A percentile compares a stretch with the other conserved stretches of the same genome.
Evolutionary conservation across 2,888 invertebrate genomes (phyloP).

Genomic region (Meiosimyza decipiens): DNA sequence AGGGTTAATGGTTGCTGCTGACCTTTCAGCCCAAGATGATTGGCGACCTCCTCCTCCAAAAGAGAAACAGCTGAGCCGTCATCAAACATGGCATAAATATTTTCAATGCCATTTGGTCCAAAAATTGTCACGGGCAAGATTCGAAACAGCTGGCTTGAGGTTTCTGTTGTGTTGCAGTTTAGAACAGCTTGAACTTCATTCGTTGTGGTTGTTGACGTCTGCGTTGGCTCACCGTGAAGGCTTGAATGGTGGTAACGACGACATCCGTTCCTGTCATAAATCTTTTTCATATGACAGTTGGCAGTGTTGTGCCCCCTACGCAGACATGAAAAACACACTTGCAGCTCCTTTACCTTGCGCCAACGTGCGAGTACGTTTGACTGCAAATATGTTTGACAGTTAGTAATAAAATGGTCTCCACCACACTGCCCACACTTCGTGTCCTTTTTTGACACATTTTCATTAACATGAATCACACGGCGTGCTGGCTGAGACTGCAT

Average conservation of each 20-base stretch:
- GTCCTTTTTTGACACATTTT: background rate
- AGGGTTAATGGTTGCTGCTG: conserved; percentile 34
- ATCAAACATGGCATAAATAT: conserved; percentile 37
- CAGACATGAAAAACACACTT: conserved; percentile 23
- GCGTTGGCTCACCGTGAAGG: too few relatives aligned
- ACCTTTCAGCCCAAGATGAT: conserved; percentile 35
- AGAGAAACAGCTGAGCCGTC: conserved; percentile 39
- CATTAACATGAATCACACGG: background rate
- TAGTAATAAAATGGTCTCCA: background rate
- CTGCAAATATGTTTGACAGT: background rate
- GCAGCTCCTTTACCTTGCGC: background rate
- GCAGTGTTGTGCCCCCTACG: conserved; percentile 1
- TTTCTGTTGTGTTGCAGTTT: background rate
- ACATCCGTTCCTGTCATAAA: conserved; percentile 7
- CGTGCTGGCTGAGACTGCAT: background rate
- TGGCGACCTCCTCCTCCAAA: conserved; percentile 29
- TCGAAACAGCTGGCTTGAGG: conserved; percentile 27
- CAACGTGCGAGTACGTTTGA: conserved; percentile 7
- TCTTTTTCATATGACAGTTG: conserved; percentile 8
- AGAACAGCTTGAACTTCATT: background rate
- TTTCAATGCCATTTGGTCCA: conserved; percentile 16
- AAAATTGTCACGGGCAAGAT: conserved; percentile 36
- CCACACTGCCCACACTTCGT: background rate
- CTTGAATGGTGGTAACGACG: conserved; percentile 9
- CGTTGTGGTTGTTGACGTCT: background rate